Conservation (phyloP, 1,140 invertebrate genomes). For the Drosophila lacertosa region DNA sequence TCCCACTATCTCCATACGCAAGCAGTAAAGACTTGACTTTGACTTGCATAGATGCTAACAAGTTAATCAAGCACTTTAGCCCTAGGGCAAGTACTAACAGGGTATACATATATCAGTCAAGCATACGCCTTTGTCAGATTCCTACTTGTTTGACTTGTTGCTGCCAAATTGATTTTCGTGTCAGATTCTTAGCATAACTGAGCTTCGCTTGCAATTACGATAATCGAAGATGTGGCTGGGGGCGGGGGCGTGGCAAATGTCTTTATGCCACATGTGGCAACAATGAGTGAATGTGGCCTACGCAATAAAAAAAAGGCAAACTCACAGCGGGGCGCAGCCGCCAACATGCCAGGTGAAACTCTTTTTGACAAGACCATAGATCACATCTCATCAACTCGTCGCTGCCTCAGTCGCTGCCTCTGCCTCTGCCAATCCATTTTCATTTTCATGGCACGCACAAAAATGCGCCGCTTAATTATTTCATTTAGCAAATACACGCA, state of each 20-base stretch:
- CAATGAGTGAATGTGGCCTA: not conserved
- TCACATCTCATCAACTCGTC: not conserved
- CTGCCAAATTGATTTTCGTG: constrained; percentile 35
- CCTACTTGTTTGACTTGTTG: not conserved
- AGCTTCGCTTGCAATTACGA: not conserved
- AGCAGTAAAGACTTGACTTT: too few species aligned
- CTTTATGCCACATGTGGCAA: constrained; percentile 12
- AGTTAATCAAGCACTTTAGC: too few species aligned
- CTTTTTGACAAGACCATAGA: constrained; percentile 29
- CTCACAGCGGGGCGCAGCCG: not conserved
- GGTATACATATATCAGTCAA: too few species aligned
- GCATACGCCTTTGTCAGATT: not conserved
- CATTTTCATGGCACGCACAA: constrained; percentile 40
- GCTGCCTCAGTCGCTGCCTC: not conserved
- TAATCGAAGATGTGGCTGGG: not conserved
- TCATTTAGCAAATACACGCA: constrained; percentile 16
- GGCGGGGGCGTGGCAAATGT: not conserved
- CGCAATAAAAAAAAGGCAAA: not conserved
- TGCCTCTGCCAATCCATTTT: constrained; percentile 26
- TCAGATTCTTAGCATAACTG: constrained; percentile 43
- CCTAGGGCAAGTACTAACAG: too few species aligned
- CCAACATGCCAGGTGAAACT: constrained; percentile 17
- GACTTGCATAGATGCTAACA: too few species aligned
- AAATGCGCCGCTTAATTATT: constrained; percentile 29
- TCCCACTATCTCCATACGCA: too few species aligned